phyloP scores from a whole-genome alignment of 2,113 vertebrate genomes.

The Sebastes fasciatus region DNA sequence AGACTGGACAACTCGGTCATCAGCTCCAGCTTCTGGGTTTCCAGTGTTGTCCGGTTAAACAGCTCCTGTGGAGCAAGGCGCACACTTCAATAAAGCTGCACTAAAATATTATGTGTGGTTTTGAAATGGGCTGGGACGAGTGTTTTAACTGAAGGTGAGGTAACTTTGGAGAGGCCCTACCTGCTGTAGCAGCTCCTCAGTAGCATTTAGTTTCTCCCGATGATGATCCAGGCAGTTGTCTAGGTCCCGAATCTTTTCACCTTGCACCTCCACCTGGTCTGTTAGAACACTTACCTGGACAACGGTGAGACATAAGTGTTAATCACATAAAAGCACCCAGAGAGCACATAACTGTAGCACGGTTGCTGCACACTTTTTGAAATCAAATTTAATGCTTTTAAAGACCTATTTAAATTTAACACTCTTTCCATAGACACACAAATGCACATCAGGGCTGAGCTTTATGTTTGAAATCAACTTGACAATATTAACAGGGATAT shows the following conservation, averaged over 20 bases:
- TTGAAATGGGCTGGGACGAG: neutral
- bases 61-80: slow-evolving; percentile 87
- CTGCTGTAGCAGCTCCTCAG: slow-evolving; percentile 96
- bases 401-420: too few species aligned
- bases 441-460: too few species aligned
- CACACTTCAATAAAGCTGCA: neutral
- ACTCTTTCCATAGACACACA: too few species aligned
- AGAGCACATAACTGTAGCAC: neutral
- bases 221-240: slow-evolving; percentile 94
- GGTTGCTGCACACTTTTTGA: too few species aligned
- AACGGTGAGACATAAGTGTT: neutral
- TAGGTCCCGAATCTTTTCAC: slow-evolving; percentile 98
- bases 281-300: slow-evolving; percentile 95
- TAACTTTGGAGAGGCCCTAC: slow-evolving; percentile 66
- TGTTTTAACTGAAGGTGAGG: neutral
- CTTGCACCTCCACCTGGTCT: slow-evolving; percentile 98
- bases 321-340: neutral
- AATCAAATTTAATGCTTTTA: too few species aligned
- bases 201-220: slow-evolving; percentile 92
- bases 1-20: slow-evolving; percentile 95
- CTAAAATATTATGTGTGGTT: too few species aligned
- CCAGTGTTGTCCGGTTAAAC: slow-evolving; percentile 89
- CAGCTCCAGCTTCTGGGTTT: slow-evolving; percentile 96
- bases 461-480: too few species aligned
- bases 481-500: too few species aligned